These are phyloP conservation scores for Heteromyza rotundicornis DNA, from an alignment of 2,888 invertebrate genomes.

Conservation along the genomic window DNA sequence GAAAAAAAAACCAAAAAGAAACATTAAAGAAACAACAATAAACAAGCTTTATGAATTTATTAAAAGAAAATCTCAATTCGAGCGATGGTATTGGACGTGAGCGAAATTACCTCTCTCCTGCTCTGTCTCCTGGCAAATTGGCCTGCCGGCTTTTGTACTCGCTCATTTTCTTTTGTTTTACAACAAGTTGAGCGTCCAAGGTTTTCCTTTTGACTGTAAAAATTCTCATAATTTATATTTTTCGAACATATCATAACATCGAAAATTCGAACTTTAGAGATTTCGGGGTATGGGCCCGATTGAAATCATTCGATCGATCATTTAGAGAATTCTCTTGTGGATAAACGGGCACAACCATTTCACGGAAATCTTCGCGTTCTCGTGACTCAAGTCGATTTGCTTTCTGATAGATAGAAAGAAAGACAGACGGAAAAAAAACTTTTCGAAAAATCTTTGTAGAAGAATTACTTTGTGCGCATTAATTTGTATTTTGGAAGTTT, in stretches of 20 bases:
- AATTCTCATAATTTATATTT: constrained; percentile 11
- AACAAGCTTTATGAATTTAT: constrained; percentile 17
- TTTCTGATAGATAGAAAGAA: background rate
- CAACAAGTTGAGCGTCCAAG: background rate
- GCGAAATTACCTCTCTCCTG: background rate
- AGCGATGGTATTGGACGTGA: no score
- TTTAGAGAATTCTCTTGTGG: constrained; percentile 56
- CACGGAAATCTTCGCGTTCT: constrained; percentile 53
- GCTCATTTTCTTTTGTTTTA: background rate
- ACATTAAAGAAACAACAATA: background rate
- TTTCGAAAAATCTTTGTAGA: background rate
- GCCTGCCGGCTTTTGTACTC: constrained; percentile 3
- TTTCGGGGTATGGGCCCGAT: constrained; percentile 9
- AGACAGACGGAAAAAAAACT: background rate
- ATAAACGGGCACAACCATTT: constrained; percentile 52
- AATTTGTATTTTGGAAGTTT: background rate
- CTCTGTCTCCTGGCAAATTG: background rate
- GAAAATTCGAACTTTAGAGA: constrained; percentile 7
- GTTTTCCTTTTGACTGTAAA: background rate
- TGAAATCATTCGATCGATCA: constrained; percentile 35
- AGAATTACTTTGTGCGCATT: background rate
- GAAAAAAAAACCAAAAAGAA: constrained; percentile 7
- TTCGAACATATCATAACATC: constrained; percentile 28
- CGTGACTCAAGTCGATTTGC: constrained; percentile 4
- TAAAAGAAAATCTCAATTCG: constrained; percentile 7